These are phyloP conservation scores for Gari tellinella DNA, from an alignment of 2,888 invertebrate genomes.

Conservation along the genomic window DNA sequence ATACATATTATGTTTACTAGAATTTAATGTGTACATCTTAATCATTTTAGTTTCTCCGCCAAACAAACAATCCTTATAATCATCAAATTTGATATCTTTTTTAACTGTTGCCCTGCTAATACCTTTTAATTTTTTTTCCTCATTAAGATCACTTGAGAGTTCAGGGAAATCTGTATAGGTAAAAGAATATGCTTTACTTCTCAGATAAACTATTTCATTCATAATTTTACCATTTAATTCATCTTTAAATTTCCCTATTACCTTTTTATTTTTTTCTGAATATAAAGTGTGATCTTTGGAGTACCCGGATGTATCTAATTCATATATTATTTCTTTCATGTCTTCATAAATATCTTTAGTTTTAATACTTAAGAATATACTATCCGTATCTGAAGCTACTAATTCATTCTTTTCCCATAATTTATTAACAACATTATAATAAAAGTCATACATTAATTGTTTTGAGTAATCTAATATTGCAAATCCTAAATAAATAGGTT, in stretches of 20 bases:
- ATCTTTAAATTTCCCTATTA: too few species aligned
- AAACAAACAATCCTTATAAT: too few species aligned
- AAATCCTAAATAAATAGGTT: not conserved
- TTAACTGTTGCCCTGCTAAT: too few species aligned
- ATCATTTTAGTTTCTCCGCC: too few species aligned
- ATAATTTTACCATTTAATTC: not conserved
- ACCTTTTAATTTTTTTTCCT: too few species aligned
- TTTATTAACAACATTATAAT: not conserved
- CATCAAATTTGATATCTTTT: too few species aligned
- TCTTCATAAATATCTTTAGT: slow-evolving; percentile 1
- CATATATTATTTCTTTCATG: not conserved
- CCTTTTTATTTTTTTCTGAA: not conserved
- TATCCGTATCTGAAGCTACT: not conserved
- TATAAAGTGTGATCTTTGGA: not conserved
- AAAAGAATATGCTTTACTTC: not conserved
- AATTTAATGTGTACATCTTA: too few species aligned
- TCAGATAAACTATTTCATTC: not conserved
- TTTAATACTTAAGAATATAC: not conserved
- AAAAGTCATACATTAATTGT: slow-evolving; percentile 4
- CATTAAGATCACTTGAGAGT: too few species aligned
- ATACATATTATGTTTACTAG: too few species aligned
- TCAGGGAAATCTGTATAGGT: too few species aligned
- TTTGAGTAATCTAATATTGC: not conserved
- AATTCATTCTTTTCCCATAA: not conserved
- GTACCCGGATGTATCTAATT: not conserved